A percentile compares a stretch with the other conserved stretches of the same genome.
Conservation (phyloP, 2,113 vertebrate species). For the Epinephelus lanceolatus region DNA sequence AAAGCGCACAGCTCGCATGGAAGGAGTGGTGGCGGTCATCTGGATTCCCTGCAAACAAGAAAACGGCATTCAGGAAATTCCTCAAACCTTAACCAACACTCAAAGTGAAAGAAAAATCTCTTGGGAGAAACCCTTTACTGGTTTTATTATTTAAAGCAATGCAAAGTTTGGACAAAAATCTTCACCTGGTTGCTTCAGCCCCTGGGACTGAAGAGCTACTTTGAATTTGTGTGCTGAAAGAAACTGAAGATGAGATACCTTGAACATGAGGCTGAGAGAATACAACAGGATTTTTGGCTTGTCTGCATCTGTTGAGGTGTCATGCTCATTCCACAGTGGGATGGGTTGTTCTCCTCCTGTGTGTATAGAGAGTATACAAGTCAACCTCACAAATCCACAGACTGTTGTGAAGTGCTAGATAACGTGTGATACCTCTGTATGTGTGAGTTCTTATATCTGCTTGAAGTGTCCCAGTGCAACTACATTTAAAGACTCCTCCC, state of each 20-base stretch:
- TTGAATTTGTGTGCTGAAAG: background rate
- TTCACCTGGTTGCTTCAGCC: background rate
- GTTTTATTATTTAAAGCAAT: background rate
- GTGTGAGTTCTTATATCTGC: background rate
- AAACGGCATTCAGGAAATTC: background rate
- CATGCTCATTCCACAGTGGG: constrained; percentile 98
- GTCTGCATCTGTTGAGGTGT: constrained; percentile 94
- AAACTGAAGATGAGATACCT: constrained; percentile 85
- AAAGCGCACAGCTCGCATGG: constrained; percentile 97
- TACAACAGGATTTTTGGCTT: constrained; percentile 98
- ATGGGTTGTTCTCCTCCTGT: constrained; percentile 98
- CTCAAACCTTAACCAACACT: background rate
- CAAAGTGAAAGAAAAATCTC: background rate
- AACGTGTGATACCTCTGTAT: background rate
- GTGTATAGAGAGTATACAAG: constrained; percentile 7
- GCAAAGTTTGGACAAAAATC: background rate
- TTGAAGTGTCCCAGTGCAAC: background rate
- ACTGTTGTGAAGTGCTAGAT: background rate
- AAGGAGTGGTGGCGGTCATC: constrained; percentile 97
- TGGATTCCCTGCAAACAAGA: constrained; percentile 91
- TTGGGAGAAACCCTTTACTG: background rate
- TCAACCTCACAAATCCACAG: constrained; percentile 4
- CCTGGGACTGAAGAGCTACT: background rate
- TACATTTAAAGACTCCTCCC: background rate
- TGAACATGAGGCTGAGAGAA: constrained; percentile 95